Conservation (phyloP, 1,140 invertebrate species). For the Danaus plexippus region DNA sequence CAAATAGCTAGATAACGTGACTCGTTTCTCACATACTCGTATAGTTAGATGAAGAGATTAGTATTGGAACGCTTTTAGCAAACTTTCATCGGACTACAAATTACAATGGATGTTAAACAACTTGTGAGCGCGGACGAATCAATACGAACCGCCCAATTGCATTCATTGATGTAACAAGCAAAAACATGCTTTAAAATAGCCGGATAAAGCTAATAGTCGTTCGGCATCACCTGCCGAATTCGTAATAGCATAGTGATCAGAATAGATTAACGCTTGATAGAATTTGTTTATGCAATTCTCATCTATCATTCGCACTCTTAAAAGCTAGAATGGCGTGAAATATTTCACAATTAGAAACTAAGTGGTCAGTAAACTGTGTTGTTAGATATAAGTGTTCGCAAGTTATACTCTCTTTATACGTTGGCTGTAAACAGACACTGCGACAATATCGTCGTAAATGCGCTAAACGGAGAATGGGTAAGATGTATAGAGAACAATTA, state of each 20-base stretch:
- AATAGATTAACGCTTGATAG: conserved; percentile 16
- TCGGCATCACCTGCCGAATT: neutral
- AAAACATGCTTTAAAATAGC: too few species aligned
- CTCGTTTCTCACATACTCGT: too few species aligned
- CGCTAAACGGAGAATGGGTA: too few species aligned
- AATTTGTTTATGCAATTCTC: conserved; percentile 16
- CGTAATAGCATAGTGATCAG: conserved; percentile 2
- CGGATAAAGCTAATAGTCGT: neutral
- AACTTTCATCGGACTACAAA: conserved; percentile 10
- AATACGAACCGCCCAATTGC: conserved; percentile 13
- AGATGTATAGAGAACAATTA: too few species aligned
- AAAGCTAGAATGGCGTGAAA: conserved; percentile 12
- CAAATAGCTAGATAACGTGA: too few species aligned
- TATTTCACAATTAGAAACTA: conserved; percentile 16
- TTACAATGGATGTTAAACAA: conserved; percentile 13
- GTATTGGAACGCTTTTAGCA: neutral
- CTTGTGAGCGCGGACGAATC: conserved; percentile 23
- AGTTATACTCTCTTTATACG: conserved; percentile 12
- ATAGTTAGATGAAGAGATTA: too few species aligned
- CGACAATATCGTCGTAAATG: too few species aligned
- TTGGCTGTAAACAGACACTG: too few species aligned
- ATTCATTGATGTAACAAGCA: neutral
- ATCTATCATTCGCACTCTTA: conserved; percentile 14
- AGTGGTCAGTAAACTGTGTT: conserved; percentile 13
- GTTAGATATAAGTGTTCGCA: conserved; percentile 5